A percentile compares a stretch with the other conserved stretches of the same genome.
Conservation (phyloP, 2,797 vertebrate genomes). For the Sphaeramia orbicularis region DNA sequence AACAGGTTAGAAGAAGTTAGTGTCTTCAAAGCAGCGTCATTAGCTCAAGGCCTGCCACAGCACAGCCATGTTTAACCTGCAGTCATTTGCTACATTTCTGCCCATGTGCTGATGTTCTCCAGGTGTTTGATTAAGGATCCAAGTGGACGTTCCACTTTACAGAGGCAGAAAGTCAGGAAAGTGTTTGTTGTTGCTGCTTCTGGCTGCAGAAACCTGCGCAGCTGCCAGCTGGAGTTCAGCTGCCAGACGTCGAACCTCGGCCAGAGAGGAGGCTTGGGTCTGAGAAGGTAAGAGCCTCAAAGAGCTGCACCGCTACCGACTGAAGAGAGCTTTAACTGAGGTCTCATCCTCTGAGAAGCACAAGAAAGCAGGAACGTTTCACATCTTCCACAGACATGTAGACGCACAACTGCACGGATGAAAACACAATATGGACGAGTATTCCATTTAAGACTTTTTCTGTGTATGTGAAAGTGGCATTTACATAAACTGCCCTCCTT, state of each 20-base stretch:
- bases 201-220: constrained; percentile 31
- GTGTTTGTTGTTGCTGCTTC: constrained; percentile 43
- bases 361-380: constrained; percentile 12
- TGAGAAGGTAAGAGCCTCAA: constrained; percentile 17
- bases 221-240: constrained; percentile 34
- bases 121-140: background rate
- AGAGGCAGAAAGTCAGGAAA: background rate
- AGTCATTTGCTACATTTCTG: too few species aligned
- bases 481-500: too few species aligned
- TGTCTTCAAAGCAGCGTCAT: too few species aligned
- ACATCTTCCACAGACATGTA: background rate
- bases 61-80: background rate
- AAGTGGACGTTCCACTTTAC: background rate
- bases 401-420: background rate
- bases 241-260: constrained; percentile 12
- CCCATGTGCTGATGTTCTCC: background rate
- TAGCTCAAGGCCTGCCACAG: too few species aligned
- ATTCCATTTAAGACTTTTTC: too few species aligned
- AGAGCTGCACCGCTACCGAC: constrained; percentile 27
- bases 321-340: constrained; percentile 23
- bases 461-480: too few species aligned
- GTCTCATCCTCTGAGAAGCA: constrained; percentile 32
- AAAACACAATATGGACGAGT: background rate
- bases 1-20: too few species aligned
- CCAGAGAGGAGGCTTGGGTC: constrained; percentile 21